Conservation (phyloP, 2,797 vertebrate species). For the Momotus momota region DNA sequence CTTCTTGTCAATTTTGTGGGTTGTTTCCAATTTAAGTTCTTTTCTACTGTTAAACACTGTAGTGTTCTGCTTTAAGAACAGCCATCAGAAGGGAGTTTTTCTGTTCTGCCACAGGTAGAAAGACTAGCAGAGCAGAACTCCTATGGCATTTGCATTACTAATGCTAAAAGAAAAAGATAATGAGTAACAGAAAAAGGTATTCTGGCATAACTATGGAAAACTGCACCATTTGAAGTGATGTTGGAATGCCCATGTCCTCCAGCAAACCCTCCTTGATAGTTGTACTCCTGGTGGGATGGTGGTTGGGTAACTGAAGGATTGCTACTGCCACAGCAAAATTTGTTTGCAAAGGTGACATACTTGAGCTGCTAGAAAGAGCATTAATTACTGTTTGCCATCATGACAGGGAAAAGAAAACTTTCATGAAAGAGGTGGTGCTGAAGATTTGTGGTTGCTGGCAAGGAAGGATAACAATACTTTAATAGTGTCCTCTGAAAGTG, state of each 20-base stretch:
- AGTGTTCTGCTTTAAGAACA: constrained; percentile 17
- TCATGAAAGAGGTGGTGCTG: background rate
- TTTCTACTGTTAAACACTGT: constrained; percentile 21
- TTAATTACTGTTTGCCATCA: background rate
- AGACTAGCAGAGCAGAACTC: background rate
- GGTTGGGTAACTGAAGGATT: background rate
- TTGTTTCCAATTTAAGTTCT: constrained; percentile 42
- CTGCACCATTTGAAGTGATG: background rate
- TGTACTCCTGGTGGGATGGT: background rate
- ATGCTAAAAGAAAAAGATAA: background rate
- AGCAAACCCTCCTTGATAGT: background rate
- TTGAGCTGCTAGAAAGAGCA: background rate
- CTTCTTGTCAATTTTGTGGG: constrained; percentile 39
- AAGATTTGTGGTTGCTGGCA: background rate
- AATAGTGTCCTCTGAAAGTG: background rate
- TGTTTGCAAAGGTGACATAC: background rate
- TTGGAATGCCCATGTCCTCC: background rate
- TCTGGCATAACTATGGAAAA: background rate
- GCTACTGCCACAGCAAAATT: background rate
- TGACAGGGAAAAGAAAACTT: background rate
- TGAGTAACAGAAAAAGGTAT: background rate
- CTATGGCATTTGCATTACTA: background rate
- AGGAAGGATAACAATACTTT: background rate
- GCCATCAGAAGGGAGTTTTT: background rate
- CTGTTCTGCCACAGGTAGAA: background rate